Conservation (phyloP, 2,797 vertebrate species). For the Chrysocyon brachyurus region DNA sequence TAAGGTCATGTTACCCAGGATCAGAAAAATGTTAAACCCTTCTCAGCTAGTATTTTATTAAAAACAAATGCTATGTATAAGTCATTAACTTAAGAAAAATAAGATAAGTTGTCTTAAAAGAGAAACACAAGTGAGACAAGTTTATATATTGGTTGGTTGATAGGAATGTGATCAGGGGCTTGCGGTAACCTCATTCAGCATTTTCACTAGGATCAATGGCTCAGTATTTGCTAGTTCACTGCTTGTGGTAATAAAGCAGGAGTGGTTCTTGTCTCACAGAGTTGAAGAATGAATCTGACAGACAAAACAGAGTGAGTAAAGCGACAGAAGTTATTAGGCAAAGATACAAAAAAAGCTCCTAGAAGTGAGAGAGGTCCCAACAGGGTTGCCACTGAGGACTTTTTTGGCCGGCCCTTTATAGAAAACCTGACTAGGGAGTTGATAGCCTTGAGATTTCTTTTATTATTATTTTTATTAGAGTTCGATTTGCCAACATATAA, state of each 20-base stretch:
- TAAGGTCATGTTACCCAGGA: background rate
- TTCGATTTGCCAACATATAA: too few relatives aligned
- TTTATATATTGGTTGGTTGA: conserved; percentile 19
- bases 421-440: too few relatives aligned
- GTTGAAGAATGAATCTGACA: too few relatives aligned
- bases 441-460: too few relatives aligned
- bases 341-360: too few relatives aligned
- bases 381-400: too few relatives aligned
- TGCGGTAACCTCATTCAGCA: background rate
- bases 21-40: background rate
- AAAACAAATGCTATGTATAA: background rate
- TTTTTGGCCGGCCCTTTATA: too few relatives aligned
- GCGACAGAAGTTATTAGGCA: too few relatives aligned
- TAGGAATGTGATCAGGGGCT: background rate
- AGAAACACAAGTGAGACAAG: conserved; percentile 40
- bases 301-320: too few relatives aligned
- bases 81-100: background rate
- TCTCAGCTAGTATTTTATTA: background rate
- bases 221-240: conserved; percentile 12
- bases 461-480: too few relatives aligned
- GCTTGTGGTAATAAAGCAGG: background rate
- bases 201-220: background rate
- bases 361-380: too few relatives aligned
- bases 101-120: conserved; percentile 9
- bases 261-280: too few relatives aligned